Evolutionary conservation across 1,140 invertebrate genomes (phyloP), one percentile per base, ranked within the genome.

Genomic region (Rhopalosiphum maidis): DNA sequence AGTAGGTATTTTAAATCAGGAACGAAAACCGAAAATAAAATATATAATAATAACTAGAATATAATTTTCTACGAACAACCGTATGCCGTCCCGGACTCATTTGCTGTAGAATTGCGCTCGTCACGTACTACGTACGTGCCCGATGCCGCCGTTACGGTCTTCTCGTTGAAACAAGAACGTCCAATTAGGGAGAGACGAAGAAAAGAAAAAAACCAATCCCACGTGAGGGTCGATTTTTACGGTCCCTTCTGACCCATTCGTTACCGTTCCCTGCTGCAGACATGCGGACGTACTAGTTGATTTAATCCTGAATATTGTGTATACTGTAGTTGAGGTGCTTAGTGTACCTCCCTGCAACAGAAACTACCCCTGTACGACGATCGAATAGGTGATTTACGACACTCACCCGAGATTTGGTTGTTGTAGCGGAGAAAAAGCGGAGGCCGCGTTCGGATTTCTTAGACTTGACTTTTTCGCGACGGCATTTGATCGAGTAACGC

Each of bases 161-260:
- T 41, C 90, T 46, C 25, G 60, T 91, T 18, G 68, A 77, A 43
- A 35, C 55, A 23, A 55, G 68, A 30, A 82, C 90, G 90, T 48
- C 90, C 90, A 82, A 91, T 91, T 91, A 91, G 68, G 68, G 22
- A n/a, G 41, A 43, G 5, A 37, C 30, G 30, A 35, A 90, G 60
- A n/a, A 77, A 77, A 77, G 30, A 77, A 91, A 91, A 91, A 91
- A 68, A 90, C 51, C 21, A 37, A 23, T 30, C 87, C 22, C 22
- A 22, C 41, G 30, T 2, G 15, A 30, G 54, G 89, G 89, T 90
- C 54, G 43, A 91, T 91, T 91, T 91, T 91, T 91, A 91, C 90
- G 55, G 90, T 77, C n/a, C 18, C 23, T 88, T 88, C 23, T 21
- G 46, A 51, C 30, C 86, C 46, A 48, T 25, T n/a, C 15, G 15